phyloP scores from a whole-genome alignment of 1,140 invertebrate genomes.

The Drosophila biarmipes region DNA sequence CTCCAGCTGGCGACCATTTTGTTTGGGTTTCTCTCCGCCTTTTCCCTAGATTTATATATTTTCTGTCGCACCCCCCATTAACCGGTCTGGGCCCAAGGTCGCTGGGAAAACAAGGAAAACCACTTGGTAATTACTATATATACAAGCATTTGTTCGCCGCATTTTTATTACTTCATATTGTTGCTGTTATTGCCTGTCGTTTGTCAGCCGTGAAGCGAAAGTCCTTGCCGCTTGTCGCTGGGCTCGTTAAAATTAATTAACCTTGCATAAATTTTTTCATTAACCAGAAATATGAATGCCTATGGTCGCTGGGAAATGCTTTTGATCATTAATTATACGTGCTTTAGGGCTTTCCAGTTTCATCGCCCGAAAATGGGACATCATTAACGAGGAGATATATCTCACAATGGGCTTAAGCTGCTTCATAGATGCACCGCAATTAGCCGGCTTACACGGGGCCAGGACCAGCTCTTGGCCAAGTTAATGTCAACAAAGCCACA shows the following conservation, averaged over 20 bases:
- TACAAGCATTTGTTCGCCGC: conserved; percentile 52
- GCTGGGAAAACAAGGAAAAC: conserved; percentile 49
- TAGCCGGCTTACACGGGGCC: conserved; percentile 17
- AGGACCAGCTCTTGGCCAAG: not conserved
- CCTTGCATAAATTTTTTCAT: conserved; percentile 60
- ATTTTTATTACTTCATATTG: conserved; percentile 63
- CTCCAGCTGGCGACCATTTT: conserved; percentile 53
- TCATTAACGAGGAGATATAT: conserved; percentile 14
- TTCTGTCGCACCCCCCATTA: conserved; percentile 25
- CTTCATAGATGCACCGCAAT: conserved; percentile 16
- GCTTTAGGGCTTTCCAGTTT: conserved; percentile 5
- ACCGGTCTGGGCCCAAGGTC: conserved; percentile 46
- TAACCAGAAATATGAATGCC: conserved; percentile 55
- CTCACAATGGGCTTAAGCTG: conserved; percentile 7
- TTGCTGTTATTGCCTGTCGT: conserved; percentile 59
- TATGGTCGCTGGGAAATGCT: conserved; percentile 6
- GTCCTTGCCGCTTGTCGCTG: conserved; percentile 22
- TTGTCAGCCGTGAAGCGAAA: conserved; percentile 40
- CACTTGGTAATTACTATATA: conserved; percentile 60
- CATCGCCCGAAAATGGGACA: not conserved
- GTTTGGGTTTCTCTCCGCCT: conserved; percentile 8
- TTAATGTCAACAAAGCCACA: conserved; percentile 18
- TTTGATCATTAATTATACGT: conserved; percentile 45
- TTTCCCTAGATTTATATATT: not conserved
- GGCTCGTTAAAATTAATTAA: conserved; percentile 66